Percentiles rank a stretch among this genome's conserved stretches.
Conservation (phyloP, 1,140 invertebrate genomes). For the Drosophila bocki region DNA sequence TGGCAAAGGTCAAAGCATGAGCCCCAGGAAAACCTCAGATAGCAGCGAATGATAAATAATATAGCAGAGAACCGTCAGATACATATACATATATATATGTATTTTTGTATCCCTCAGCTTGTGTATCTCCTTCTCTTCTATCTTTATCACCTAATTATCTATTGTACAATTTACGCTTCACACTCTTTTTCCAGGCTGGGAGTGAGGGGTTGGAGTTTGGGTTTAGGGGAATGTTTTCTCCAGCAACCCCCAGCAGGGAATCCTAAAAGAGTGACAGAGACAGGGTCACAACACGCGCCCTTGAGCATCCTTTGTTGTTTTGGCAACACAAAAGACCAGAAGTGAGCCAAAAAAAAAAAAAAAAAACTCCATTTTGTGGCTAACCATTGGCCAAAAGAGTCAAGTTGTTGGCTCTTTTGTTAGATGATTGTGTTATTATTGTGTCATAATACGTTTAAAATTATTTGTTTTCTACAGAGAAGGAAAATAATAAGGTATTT, state of each 20-base stretch:
- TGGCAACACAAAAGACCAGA: slow-evolving; percentile 32
- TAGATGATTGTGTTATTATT: slow-evolving; percentile 19
- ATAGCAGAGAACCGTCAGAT: slow-evolving; percentile 9
- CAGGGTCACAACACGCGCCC: slow-evolving; percentile 39
- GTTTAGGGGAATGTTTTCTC: slow-evolving; percentile 30
- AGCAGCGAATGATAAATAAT: slow-evolving; percentile 47
- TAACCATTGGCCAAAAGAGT: slow-evolving; percentile 69
- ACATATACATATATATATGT: background rate
- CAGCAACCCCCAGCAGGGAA: slow-evolving; percentile 50
- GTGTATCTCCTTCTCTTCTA: background rate
- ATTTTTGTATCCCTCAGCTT: background rate
- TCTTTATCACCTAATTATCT: slow-evolving; percentile 66
- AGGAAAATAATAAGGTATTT: background rate
- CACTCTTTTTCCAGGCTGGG: slow-evolving; percentile 16
- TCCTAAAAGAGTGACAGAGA: background rate
- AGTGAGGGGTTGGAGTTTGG: slow-evolving; percentile 16
- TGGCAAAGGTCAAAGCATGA: slow-evolving; percentile 59
- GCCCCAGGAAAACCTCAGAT: slow-evolving; percentile 36
- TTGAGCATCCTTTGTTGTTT: slow-evolving; percentile 45
- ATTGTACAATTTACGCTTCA: slow-evolving; percentile 52
- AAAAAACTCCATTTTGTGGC: slow-evolving; percentile 66
- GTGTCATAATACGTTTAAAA: slow-evolving; percentile 22
- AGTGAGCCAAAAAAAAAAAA: slow-evolving; percentile 27
- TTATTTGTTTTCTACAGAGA: background rate
- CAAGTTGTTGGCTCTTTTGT: slow-evolving; percentile 47